Evolutionary conservation across 1,140 invertebrate species (phyloP), one percentile per base, ranked within the genome.

Genomic region (Ceratoteleas bidentatus): DNA sequence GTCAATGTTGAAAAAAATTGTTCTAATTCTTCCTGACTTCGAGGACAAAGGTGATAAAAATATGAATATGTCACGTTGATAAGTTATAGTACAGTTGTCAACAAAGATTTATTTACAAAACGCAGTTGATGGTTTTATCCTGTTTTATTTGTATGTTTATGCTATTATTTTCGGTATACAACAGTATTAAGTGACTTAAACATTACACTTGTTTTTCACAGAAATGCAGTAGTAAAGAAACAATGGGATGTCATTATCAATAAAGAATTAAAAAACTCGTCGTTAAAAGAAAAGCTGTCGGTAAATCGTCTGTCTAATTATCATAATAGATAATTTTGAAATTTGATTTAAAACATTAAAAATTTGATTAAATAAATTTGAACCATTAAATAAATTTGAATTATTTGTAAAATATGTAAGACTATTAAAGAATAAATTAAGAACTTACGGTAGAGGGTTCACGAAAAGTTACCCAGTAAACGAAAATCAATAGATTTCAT

Each of bases 151-250:
- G 50, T 53, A 33, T 53, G 16, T 53, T 53, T 33, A 33, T 53
- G 50, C 50, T 53, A 53, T 53, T 53, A 53, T 33, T 53, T 53
- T 53, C 24, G 24, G 24, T 15, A 50, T 50, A 50, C n/a, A 53
- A 53, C 50, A 11, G 33, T 33, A 53, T 53, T 53, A 53, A 8
- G 24, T 33, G 4, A 53, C 50, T 53, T 33, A 32, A 53, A 53
- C 50, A 53, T 5, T 53, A 53, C 50, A 53, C 15, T 53, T 32
- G 50, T 53, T 53, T 33, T 53, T 3, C 24, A 53, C 6, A 53
- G 7, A 53, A 53, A 10, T 53, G 24, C 14, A 6, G 16, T 15
- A 50, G 16, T 50, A 53, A 32, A 53, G 5, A 53, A 50, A 50
- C 15, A 33, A 15, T 32, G 50, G 9, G 33, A 11, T 8, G 50